phyloP scores from a whole-genome alignment of 2,113 vertebrate species.

The Verasper variegatus region DNA sequence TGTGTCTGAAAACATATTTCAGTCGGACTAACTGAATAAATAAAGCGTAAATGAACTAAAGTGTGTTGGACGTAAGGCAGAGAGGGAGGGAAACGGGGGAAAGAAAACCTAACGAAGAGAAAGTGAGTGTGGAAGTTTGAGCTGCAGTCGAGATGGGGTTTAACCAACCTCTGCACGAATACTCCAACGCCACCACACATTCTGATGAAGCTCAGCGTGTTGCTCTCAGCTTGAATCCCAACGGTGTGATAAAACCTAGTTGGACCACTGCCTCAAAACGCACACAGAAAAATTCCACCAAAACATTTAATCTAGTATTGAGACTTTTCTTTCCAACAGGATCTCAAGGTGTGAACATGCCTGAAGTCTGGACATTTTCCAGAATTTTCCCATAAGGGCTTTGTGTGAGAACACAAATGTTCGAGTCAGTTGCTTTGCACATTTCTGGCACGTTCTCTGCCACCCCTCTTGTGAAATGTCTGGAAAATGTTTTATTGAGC shows the following conservation, averaged over 20 bases:
- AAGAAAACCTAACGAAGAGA: constrained; percentile 10
- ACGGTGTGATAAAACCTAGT: constrained; percentile 27
- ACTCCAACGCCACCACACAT: constrained; percentile 42
- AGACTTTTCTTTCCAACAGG: constrained; percentile 6
- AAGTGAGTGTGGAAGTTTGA: constrained; percentile 6
- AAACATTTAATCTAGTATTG: constrained; percentile 9
- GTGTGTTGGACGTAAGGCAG: not conserved
- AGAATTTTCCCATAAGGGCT: no score
- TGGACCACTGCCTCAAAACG: constrained; percentile 17
- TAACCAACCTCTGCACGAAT: constrained; percentile 25
- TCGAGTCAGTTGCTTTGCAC: no score
- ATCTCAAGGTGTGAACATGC: constrained; percentile 21
- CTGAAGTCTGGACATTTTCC: no score
- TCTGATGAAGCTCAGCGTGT: constrained; percentile 63
- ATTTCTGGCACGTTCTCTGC: no score
- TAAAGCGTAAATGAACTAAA: constrained; percentile 31
- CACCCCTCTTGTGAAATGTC: no score
- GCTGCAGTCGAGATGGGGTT: constrained; percentile 27
- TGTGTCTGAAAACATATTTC: no score
- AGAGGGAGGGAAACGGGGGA: not conserved
- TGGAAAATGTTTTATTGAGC: no score
- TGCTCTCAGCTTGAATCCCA: constrained; percentile 53
- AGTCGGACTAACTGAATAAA: constrained; percentile 47
- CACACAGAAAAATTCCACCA: constrained; percentile 29
- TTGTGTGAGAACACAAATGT: no score